These are phyloP conservation scores for Centropyge bicolor DNA, from an alignment of 2,797 vertebrate species.

Conservation along the genomic window DNA sequence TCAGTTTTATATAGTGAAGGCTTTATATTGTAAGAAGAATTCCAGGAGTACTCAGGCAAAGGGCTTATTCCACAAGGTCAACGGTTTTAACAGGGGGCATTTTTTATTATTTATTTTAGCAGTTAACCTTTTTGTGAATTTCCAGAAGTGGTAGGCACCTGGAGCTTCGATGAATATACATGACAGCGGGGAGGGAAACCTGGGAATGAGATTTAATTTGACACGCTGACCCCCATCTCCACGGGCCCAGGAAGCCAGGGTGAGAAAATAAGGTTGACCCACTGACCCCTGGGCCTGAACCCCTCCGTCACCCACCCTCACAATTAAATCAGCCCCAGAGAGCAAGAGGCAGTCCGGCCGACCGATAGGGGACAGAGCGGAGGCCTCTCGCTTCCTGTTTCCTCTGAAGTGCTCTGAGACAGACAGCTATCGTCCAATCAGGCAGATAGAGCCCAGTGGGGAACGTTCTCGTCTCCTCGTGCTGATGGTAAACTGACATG, in stretches of 20 bases:
- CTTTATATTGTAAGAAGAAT: slow-evolving; percentile 66
- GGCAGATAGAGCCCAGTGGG: slow-evolving; percentile 37
- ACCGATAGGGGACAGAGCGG: slow-evolving; percentile 59
- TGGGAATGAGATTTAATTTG: slow-evolving; percentile 89
- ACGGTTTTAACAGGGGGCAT: slow-evolving; percentile 84
- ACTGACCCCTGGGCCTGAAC: slow-evolving; percentile 84
- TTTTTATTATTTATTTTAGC: slow-evolving; percentile 90
- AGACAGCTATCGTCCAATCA: slow-evolving; percentile 57
- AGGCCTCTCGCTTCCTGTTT: slow-evolving; percentile 61
- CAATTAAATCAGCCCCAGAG: slow-evolving; percentile 88
- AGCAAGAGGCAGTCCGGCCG: slow-evolving; percentile 60
- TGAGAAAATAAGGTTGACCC: slow-evolving; percentile 90
- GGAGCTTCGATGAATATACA: slow-evolving; percentile 88
- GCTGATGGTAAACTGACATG: slow-evolving; percentile 77
- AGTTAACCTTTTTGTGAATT: slow-evolving; percentile 89
- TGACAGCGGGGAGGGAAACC: slow-evolving; percentile 84
- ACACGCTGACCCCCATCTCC: slow-evolving; percentile 88
- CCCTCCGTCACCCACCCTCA: slow-evolving; percentile 84
- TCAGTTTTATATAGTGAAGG: slow-evolving; percentile 60
- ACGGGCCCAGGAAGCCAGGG: slow-evolving; percentile 81
- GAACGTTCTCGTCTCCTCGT: slow-evolving; percentile 32
- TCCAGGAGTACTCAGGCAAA: slow-evolving; percentile 72
- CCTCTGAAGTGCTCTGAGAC: slow-evolving; percentile 61
- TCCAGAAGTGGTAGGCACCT: slow-evolving; percentile 86
- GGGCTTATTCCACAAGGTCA: slow-evolving; percentile 87